Evolutionary conservation across 2,113 vertebrate species (phyloP), one percentile per base, ranked within the genome.

Genomic region (Neoarius graeffei): DNA sequence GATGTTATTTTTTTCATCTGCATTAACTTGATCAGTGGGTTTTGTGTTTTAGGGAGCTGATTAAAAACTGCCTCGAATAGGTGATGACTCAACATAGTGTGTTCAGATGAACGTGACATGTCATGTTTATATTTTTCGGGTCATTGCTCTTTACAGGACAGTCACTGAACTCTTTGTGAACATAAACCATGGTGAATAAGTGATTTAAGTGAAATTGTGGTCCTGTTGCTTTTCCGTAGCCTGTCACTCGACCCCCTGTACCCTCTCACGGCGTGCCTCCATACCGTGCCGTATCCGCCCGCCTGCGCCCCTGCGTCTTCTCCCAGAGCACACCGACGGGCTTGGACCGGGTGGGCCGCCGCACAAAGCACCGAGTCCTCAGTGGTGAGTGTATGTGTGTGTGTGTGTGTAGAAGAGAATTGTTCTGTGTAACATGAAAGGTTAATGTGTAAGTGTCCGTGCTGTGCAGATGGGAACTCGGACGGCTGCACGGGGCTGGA

Each of bases 321-420:
- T 99, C 98, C 79, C 98, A 98, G 91, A 99, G 98, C 93, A 99
- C 97, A 69, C 98, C 98, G 56, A 98, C 99, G 0, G 98, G 97
- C 30, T 94, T 99, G 92, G 98, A 99, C 92, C 95, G 97, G 0
- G 95, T 99, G 71, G 98, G 98, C 30, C 95, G 97, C 14, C 94
- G 95, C 84, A 95, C 83, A 87, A 95, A 96, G 91, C 94, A 94
- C 89, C 95, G 97, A 95, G 92, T 97, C 19, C 96, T 98, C 87
- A 96, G 97, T 0, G 94, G 98, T 99, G 93, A 97, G 97, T 85
- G 73, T 56, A 50, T 66, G 57, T 77, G 23, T 27, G 50, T 5
- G 1, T 77, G 56, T 14, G 35, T 17, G 67, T 57, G 30, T 69
- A 59, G 0, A 50, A 35, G 42, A 57, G 42, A 57, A 15, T 86